These are phyloP conservation scores for Tetropium fuscum DNA, from an alignment of 2,888 invertebrate species.

Conservation along the genomic window DNA sequence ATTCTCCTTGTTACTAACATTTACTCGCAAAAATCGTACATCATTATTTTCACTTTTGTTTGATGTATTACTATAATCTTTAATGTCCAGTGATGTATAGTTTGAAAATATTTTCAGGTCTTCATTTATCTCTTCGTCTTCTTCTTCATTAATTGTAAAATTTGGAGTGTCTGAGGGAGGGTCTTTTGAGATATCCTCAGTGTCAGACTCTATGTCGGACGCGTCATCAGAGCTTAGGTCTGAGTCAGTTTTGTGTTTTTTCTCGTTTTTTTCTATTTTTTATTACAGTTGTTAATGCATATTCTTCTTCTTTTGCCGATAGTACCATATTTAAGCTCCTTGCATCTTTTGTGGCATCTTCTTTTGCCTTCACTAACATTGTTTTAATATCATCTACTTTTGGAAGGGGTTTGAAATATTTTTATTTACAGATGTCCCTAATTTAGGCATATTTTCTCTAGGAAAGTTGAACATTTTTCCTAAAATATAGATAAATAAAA, in stretches of 20 bases:
- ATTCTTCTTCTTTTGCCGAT: background rate
- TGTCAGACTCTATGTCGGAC: too few species aligned
- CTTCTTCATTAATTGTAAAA: background rate
- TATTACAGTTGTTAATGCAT: background rate
- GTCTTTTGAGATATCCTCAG: constrained; percentile 2
- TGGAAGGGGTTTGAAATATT: too few species aligned
- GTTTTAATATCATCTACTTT: too few species aligned
- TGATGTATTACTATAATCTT: constrained; percentile 2
- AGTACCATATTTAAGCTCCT: constrained; percentile 2
- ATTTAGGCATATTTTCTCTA: too few species aligned
- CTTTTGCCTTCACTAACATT: too few species aligned
- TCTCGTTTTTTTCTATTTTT: background rate
- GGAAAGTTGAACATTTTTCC: too few species aligned
- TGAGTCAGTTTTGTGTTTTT: background rate
- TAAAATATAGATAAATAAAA: too few species aligned
- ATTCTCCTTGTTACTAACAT: background rate
- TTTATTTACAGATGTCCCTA: too few species aligned
- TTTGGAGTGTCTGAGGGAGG: too few species aligned
- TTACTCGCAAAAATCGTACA: constrained; percentile 2
- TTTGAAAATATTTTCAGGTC: constrained; percentile 2
- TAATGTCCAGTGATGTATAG: constrained; percentile 3
- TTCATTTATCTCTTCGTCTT: constrained; percentile 3
- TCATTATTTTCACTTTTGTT: constrained; percentile 1
- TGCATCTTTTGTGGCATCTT: constrained; percentile 3
- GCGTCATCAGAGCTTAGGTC: background rate